These are phyloP conservation scores for Perca fluviatilis DNA, from an alignment of 2,113 vertebrate species.

Conservation along the genomic window DNA sequence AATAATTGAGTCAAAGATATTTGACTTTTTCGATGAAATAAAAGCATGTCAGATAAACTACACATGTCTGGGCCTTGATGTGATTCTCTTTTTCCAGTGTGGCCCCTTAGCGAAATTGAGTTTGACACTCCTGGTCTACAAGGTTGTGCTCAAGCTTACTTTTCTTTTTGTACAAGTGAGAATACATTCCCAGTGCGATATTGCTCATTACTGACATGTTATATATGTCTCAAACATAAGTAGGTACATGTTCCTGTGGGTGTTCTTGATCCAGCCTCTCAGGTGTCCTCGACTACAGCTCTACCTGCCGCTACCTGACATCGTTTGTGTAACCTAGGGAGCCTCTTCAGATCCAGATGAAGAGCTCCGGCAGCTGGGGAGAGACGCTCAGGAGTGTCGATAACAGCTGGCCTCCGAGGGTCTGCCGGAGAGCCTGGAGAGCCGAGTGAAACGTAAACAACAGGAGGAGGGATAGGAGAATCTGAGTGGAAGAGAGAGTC, in stretches of 20 bases:
- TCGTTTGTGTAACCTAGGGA: not conserved
- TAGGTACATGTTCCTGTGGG: not conserved
- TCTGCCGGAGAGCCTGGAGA: not conserved
- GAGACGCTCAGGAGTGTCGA: not conserved
- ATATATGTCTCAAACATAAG: too few relatives aligned
- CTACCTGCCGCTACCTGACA: not conserved
- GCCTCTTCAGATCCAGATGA: conserved; percentile 19
- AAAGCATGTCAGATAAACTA: too few relatives aligned
- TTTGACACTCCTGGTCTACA: too few relatives aligned
- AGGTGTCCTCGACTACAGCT: not conserved
- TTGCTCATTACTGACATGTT: not conserved
- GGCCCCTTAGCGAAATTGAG: too few relatives aligned
- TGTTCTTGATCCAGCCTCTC: not conserved
- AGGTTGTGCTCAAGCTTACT: too few relatives aligned
- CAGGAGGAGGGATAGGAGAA: not conserved
- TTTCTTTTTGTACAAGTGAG: not conserved
- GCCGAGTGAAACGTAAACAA: not conserved
- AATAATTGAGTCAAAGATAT: too few relatives aligned
- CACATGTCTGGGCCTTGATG: too few relatives aligned
- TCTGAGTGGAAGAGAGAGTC: not conserved
- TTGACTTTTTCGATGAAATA: too few relatives aligned
- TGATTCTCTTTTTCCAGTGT: too few relatives aligned
- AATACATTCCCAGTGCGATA: not conserved
- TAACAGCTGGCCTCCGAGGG: not conserved
- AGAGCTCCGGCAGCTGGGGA: not conserved